phyloP scores from a whole-genome alignment of 2,113 vertebrate genomes.

The Petromus typicus region DNA sequence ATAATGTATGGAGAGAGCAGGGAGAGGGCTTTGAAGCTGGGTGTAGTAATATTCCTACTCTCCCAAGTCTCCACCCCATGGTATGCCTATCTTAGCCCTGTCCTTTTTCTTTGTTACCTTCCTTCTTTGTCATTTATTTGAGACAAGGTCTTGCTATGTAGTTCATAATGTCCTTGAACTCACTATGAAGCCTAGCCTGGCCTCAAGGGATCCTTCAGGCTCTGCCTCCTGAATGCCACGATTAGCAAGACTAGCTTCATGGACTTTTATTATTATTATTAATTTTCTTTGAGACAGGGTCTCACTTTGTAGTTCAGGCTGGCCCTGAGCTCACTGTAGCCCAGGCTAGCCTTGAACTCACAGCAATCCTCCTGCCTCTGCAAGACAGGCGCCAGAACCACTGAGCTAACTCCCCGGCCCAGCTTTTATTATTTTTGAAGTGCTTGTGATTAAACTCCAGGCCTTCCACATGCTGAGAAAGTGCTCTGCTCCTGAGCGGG shows the following conservation, averaged over 20 bases:
- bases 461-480: background rate
- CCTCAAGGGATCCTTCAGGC: background rate
- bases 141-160: background rate
- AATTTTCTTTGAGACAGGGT: no score
- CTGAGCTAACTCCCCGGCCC: background rate
- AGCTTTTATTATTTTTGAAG: background rate
- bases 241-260: no score
- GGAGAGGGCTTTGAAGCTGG: background rate
- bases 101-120: background rate
- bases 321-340: no score
- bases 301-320: no score
- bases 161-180: background rate
- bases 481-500: background rate
- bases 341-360: no score
- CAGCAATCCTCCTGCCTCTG: no score
- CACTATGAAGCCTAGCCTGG: background rate
- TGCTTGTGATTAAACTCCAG: background rate
- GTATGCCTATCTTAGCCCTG: background rate
- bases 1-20: background rate
- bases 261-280: background rate
- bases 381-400: no score
- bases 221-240: background rate
- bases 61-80: accelerated
- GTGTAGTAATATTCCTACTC: background rate
- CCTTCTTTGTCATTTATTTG: no score